These are phyloP conservation scores for Phenganax subtilis DNA, from an alignment of 92 coral and sea anemone genomes.

Conservation along the genomic window DNA sequence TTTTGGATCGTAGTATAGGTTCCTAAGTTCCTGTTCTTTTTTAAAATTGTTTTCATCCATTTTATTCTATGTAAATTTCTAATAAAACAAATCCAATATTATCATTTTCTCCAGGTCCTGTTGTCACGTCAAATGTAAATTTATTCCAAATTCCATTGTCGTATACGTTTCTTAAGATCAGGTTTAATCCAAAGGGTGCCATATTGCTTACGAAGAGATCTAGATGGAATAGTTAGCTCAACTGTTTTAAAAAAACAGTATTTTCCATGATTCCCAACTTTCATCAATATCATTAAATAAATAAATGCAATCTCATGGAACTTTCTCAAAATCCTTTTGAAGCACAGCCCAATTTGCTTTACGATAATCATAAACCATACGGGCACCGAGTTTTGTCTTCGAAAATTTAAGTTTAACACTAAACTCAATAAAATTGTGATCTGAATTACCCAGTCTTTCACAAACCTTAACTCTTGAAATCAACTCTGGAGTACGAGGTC, in stretches of 20 bases:
- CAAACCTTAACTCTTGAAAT: slow-evolving; percentile 36
- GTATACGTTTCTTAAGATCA: slow-evolving; percentile 26
- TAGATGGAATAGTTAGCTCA: slow-evolving; percentile 37
- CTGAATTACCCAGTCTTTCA: slow-evolving; percentile 48
- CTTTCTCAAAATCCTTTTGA: slow-evolving; percentile 41
- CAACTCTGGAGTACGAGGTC: slow-evolving; percentile 51
- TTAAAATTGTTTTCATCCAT: too few relatives aligned
- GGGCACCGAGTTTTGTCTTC: slow-evolving; percentile 25
- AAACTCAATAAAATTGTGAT: slow-evolving; percentile 43
- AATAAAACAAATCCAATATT: too few relatives aligned
- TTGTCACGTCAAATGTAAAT: too few relatives aligned
- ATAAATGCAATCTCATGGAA: slow-evolving; percentile 49
- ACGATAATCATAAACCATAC: slow-evolving; percentile 42
- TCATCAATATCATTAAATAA: slow-evolving; percentile 17
- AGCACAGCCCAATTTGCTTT: slow-evolving; percentile 47
- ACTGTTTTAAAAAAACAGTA: slow-evolving; percentile 34
- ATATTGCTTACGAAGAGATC: slow-evolving; percentile 12
- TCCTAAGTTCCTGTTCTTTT: too few relatives aligned
- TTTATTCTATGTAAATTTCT: too few relatives aligned
- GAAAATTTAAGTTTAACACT: slow-evolving; percentile 32
- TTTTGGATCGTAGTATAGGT: too few relatives aligned
- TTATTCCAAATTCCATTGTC: too few relatives aligned
- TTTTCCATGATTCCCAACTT: slow-evolving; percentile 39
- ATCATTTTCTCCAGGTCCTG: too few relatives aligned
- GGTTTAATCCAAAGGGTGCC: slow-evolving; percentile 42